Evolutionary conservation across 1,140 invertebrate genomes (phyloP), one percentile per base, ranked within the genome.

Genomic region (Zelostemma sp.): DNA sequence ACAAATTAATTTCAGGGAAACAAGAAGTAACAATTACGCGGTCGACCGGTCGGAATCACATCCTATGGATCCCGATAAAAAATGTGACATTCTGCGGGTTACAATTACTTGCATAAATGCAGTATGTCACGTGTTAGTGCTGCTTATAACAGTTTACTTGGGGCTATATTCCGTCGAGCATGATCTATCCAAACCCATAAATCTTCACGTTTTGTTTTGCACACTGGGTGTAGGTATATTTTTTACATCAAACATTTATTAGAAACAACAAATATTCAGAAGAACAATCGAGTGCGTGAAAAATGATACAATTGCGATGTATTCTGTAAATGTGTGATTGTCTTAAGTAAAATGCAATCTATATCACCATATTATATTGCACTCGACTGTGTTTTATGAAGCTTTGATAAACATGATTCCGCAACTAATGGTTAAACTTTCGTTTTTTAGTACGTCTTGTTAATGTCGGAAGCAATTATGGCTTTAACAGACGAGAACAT

Each of bases 391-490:
- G n/a, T n/a, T n/a, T n/a, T n/a, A n/a, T n/a, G n/a, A n/a, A n/a
- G n/a, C n/a, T n/a, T n/a, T n/a, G n/a, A n/a, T n/a, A n/a, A n/a
- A n/a, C n/a, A n/a, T n/a, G n/a, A n/a, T n/a, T n/a, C n/a, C n/a
- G n/a, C n/a, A n/a, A n/a, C n/a, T n/a, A n/a, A n/a, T n/a, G n/a
- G n/a, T n/a, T n/a, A n/a, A n/a, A n/a, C n/a, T n/a, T n/a, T n/a
- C n/a, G n/a, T 28, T 68, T 76, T 75, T 49, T 74, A 84, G 82
- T 84, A 82, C 62, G 67, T 81, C 9, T 50, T 82, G 3, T 58
- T 83, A 31, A 82, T 84, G 81, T 77, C 78, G 17, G 77, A 84
- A 46, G 79, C 78, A 8, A 75, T 81, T 14, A 25, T 77, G 5
- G 45, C 62, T 9, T 16, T 83, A 0, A 35, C 74, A 0, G 72